Percentiles rank a stretch among this genome's conserved stretches.
Conservation (phyloP, 2,113 vertebrate species). For the Galemys pyrenaicus region DNA sequence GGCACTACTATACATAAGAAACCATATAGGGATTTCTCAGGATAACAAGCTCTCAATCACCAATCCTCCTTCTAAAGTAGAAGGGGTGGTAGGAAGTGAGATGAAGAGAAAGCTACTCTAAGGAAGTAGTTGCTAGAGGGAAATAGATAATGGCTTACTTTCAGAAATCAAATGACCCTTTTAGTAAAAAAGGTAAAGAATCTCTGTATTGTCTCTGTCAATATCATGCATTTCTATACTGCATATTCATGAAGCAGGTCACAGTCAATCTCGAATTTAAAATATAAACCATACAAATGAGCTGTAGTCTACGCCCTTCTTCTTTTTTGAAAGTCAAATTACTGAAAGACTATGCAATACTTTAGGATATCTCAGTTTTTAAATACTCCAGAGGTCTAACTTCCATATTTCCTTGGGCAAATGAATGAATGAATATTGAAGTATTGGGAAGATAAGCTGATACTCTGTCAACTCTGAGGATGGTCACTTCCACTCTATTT, state of each 20-base stretch:
- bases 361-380: conserved; percentile 44
- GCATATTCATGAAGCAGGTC: not conserved
- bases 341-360: not conserved
- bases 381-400: conserved; percentile 46
- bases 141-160: not conserved
- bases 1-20: not conserved
- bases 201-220: not conserved
- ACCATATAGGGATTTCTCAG: not conserved
- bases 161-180: not conserved
- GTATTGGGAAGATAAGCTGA: conserved; percentile 2
- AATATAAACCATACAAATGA: not conserved
- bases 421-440: conserved; percentile 45
- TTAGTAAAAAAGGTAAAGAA: not conserved
- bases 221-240: not conserved
- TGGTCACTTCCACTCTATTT: conserved; percentile 62
- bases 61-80: not conserved
- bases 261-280: not conserved
- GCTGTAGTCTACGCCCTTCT: not conserved
- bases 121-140: not conserved
- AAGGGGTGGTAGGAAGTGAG: not conserved
- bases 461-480: conserved; percentile 13
- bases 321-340: not conserved
- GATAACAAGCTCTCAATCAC: not conserved
- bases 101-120: not conserved
- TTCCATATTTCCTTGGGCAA: not conserved